Conservation (phyloP, 2,113 vertebrate genomes). For the Telmatochromis sp. region DNA sequence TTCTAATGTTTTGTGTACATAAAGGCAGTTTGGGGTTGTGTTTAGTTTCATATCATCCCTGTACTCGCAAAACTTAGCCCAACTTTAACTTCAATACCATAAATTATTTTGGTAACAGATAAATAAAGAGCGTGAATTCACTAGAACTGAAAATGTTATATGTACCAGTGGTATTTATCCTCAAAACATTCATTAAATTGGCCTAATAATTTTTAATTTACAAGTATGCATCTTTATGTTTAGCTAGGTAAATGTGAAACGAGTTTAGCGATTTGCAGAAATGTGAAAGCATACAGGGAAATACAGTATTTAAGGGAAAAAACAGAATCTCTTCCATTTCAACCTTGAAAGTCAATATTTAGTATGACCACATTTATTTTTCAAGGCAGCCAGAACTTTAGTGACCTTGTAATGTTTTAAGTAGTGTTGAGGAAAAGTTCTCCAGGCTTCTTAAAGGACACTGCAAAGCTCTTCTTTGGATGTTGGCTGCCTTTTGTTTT, state of each 20-base stretch:
- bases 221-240: not conserved
- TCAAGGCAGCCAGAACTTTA: not conserved
- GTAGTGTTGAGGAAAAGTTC: not conserved
- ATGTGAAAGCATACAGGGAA: not conserved
- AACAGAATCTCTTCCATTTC: not conserved
- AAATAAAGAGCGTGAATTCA: not conserved
- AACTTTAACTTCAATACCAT: not conserved
- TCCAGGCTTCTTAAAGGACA: not conserved
- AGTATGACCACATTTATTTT: not conserved
- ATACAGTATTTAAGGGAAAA: not conserved
- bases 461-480: not conserved
- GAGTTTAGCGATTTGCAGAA: not conserved
- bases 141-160: not conserved
- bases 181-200: not conserved
- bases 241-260: not conserved
- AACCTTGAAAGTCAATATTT: not conserved
- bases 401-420: not conserved
- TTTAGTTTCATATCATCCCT: not conserved
- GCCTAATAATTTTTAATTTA: not conserved
- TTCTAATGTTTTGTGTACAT: not conserved
- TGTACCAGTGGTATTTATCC: not conserved
- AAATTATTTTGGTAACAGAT: not conserved
- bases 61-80: fast-evolving
- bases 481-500: not conserved
- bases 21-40: not conserved